phyloP scores from a whole-genome alignment of 2,113 vertebrate species.

The Pavo muticus region DNA sequence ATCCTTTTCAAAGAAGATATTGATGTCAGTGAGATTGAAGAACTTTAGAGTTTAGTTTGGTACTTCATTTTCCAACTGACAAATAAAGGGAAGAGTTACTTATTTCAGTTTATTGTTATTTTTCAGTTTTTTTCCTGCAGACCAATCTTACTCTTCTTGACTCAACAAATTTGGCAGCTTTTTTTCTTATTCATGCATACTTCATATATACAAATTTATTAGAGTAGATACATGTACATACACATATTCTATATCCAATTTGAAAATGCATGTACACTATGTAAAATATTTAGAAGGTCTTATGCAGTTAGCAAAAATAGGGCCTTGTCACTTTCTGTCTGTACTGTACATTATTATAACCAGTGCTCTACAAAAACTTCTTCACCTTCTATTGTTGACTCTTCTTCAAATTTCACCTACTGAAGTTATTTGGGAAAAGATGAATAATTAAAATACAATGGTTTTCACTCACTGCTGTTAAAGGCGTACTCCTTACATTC shows the following conservation, averaged over 20 bases:
- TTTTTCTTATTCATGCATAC: neutral
- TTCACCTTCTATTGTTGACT: neutral
- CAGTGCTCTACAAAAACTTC: neutral
- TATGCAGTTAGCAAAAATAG: neutral
- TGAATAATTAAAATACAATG: neutral
- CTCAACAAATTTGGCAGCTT: neutral
- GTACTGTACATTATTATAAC: neutral
- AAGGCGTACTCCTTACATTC: neutral
- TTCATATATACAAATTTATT: neutral
- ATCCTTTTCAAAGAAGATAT: neutral
- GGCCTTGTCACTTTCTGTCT: neutral
- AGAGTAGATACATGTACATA: neutral
- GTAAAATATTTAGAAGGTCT: neutral
- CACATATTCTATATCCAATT: neutral
- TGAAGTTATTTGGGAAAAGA: neutral
- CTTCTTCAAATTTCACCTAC: neutral
- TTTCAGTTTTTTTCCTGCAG: conserved; percentile 15
- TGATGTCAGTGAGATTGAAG: neutral
- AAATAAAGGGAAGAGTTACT: neutral
- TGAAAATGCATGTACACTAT: neutral
- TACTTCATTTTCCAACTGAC: neutral
- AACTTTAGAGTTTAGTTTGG: neutral
- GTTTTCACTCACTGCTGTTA: neutral
- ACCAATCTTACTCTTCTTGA: neutral
- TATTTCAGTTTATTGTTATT: neutral